Evolutionary conservation across 2,797 vertebrate genomes (phyloP).

Genomic region (Hylomyscus alleni): DNA sequence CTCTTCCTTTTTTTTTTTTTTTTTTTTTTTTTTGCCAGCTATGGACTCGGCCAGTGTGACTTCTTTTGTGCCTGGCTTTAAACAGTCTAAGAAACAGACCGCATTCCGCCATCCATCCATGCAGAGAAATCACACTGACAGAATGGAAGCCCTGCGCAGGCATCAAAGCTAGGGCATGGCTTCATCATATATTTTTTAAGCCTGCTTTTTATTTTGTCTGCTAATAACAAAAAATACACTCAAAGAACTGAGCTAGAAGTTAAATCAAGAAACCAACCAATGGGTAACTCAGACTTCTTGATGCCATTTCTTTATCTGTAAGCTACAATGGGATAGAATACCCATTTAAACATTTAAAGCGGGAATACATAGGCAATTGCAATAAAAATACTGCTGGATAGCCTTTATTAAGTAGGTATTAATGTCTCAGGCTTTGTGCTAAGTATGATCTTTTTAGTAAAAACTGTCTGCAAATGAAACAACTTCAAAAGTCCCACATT

Average conservation of each 20-base stretch:
- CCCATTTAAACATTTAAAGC: slow-evolving; percentile 26
- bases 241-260: slow-evolving; percentile 67
- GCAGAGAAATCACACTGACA: slow-evolving; percentile 79
- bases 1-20: slow-evolving; percentile 54
- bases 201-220: slow-evolving; percentile 80
- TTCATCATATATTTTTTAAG: slow-evolving; percentile 65
- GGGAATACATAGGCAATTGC: slow-evolving; percentile 19
- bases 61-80: slow-evolving; percentile 81
- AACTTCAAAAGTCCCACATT: slow-evolving; percentile 50
- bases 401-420: slow-evolving; percentile 53
- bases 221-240: slow-evolving; percentile 72
- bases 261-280: slow-evolving; percentile 76
- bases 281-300: slow-evolving; percentile 53
- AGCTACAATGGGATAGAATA: slow-evolving; percentile 48
- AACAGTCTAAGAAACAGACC: slow-evolving; percentile 75
- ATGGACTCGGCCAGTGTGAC: slow-evolving; percentile 68
- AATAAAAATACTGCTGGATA: slow-evolving; percentile 69
- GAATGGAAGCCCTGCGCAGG: slow-evolving; percentile 23
- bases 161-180: slow-evolving; percentile 79
- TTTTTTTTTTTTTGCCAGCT: slow-evolving; percentile 56
- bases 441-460: slow-evolving; percentile 40
- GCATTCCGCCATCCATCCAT: slow-evolving; percentile 75
- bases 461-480: slow-evolving; percentile 23
- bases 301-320: slow-evolving; percentile 61
- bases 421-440: slow-evolving; percentile 23